Conservation (phyloP, 1,140 invertebrate genomes). For the Lepidurus apus region DNA sequence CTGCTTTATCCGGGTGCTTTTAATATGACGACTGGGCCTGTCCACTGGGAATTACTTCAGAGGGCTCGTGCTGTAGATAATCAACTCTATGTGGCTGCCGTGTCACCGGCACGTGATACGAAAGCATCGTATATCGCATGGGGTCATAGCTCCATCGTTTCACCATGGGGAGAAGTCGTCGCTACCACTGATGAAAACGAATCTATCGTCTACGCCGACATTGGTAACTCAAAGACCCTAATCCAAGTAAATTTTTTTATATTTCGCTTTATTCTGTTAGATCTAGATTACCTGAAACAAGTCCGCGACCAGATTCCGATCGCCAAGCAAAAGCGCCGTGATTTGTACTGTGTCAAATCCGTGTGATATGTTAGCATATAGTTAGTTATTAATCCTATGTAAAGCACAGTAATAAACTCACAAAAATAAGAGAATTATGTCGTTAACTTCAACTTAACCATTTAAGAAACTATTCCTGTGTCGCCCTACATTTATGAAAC, state of each 20-base stretch:
- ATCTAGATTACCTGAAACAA: constrained; percentile 64
- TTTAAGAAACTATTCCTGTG: too few species aligned
- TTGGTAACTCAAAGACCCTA: constrained; percentile 53
- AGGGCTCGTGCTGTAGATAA: constrained; percentile 78
- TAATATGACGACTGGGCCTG: constrained; percentile 89
- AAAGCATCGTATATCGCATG: constrained; percentile 74
- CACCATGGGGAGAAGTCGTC: constrained; percentile 81
- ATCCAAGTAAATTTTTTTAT: neutral
- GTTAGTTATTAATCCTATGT: neutral
- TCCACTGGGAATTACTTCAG: constrained; percentile 83
- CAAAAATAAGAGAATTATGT: too few species aligned
- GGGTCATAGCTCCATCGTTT: constrained; percentile 78
- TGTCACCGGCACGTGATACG: constrained; percentile 65
- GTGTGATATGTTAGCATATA: constrained; percentile 23
- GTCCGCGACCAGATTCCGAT: constrained; percentile 76
- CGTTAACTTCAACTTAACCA: too few species aligned
- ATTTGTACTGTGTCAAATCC: constrained; percentile 61
- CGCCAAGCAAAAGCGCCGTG: constrained; percentile 64
- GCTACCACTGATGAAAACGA: constrained; percentile 61
- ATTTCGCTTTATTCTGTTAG: constrained; percentile 48
- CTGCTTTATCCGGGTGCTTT: constrained; percentile 90
- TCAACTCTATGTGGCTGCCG: constrained; percentile 59
- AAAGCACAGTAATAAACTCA: too few species aligned
- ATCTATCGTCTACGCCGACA: constrained; percentile 64
- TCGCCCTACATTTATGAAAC: too few species aligned